Evolutionary conservation across 2,113 vertebrate genomes (phyloP).

Genomic region (Ascaphus truei): DNA sequence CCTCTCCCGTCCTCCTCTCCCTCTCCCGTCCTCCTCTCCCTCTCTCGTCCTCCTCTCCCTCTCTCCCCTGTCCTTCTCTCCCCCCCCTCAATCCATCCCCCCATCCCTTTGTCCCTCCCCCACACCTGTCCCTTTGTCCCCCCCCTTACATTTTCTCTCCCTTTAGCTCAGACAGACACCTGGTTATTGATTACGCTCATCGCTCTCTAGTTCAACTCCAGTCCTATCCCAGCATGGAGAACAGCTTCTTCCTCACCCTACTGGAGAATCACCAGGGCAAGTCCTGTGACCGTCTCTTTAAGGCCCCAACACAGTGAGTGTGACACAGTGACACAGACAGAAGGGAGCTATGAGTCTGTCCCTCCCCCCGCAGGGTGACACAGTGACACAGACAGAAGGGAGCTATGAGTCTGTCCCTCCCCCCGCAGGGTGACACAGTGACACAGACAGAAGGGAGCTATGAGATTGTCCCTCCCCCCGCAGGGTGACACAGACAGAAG

Average conservation of each 20-base stretch:
- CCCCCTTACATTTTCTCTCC: not conserved
- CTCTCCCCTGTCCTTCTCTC: too few relatives aligned
- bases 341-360: too few relatives aligned
- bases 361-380: not conserved
- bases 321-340: not conserved
- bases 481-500: too few relatives aligned
- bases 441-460: too few relatives aligned
- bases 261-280: slow-evolving; percentile 87
- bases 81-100: not conserved
- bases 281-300: slow-evolving; percentile 68
- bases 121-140: too few relatives aligned
- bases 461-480: too few relatives aligned
- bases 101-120: not conserved
- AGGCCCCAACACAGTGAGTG: slow-evolving; percentile 67
- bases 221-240: slow-evolving; percentile 46
- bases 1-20: not conserved
- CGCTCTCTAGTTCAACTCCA: slow-evolving; percentile 83
- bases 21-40: slow-evolving; percentile 37
- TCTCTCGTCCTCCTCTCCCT: not conserved
- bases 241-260: slow-evolving; percentile 76
- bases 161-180: slow-evolving; percentile 69
- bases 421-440: too few relatives aligned
- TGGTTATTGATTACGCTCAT: slow-evolving; percentile 81
- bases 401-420: too few relatives aligned
- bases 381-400: too few relatives aligned